Evolutionary conservation across 2,113 vertebrate genomes (phyloP).

Genomic region (Ascaphus truei): DNA sequence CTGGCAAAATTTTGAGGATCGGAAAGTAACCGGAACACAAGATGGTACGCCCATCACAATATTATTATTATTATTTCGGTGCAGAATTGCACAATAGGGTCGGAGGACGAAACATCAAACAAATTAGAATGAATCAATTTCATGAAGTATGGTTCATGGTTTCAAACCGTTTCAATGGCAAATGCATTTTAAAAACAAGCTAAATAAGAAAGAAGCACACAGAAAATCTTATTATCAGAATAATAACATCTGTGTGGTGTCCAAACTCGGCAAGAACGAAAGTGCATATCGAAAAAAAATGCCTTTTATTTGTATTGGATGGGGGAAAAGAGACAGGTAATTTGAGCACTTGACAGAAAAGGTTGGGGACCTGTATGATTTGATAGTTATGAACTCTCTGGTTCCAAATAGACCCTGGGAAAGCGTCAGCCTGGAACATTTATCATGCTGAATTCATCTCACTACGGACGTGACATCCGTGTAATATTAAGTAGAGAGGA

Average conservation of each 20-base stretch:
- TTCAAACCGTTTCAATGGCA: not conserved
- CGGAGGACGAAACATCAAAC: not conserved
- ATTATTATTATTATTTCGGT: no score
- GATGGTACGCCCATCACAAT: not conserved
- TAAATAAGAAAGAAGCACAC: not conserved
- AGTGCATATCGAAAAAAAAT: not conserved
- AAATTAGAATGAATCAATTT: not conserved
- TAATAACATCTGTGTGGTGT: not conserved
- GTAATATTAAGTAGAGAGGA: not conserved
- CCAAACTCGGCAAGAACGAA: not conserved
- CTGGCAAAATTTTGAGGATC: not conserved
- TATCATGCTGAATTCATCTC: slow-evolving; percentile 11
- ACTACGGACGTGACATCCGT: not conserved
- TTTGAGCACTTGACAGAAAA: slow-evolving; percentile 8
- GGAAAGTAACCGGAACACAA: not conserved
- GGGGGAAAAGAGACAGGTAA: not conserved
- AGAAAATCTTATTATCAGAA: not conserved
- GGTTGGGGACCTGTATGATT: not conserved
- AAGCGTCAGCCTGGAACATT: not conserved
- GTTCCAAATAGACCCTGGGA: not conserved
- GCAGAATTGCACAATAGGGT: no score
- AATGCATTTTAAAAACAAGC: not conserved
- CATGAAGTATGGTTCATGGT: not conserved
- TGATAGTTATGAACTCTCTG: not conserved
- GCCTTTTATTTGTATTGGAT: not conserved